These are phyloP conservation scores for Pterocles gutturalis DNA, from an alignment of 2,113 vertebrate genomes.

Conservation along the genomic window DNA sequence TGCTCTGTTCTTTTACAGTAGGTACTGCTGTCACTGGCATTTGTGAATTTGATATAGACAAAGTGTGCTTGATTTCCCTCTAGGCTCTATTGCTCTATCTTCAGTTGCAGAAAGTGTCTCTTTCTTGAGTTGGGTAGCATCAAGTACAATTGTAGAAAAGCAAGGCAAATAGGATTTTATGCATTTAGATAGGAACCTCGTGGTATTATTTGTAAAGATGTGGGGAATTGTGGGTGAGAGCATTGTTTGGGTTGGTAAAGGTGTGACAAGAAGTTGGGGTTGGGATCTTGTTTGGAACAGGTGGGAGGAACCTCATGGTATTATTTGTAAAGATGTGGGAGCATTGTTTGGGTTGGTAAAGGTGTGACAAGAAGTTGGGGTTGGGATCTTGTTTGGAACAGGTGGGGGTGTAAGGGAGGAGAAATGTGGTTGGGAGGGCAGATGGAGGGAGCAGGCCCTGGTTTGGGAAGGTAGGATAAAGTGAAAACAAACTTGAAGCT, in stretches of 20 bases:
- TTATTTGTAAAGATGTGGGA: neutral
- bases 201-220: neutral
- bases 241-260: neutral
- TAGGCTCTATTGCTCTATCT: neutral
- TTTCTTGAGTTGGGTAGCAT: neutral
- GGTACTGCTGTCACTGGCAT: neutral
- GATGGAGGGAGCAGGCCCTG: neutral
- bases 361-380: neutral
- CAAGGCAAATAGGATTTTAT: neutral
- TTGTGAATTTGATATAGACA: neutral
- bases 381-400: neutral
- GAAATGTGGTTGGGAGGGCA: fast-evolving
- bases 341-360: neutral
- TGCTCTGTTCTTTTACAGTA: neutral
- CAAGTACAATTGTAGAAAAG: neutral
- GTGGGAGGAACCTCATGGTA: neutral
- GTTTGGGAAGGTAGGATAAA: neutral
- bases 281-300: neutral
- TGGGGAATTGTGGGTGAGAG: neutral
- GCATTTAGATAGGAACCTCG: neutral
- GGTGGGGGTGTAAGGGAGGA: neutral
- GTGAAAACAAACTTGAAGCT: neutral
- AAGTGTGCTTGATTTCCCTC: neutral
- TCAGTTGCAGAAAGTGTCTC: neutral
- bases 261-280: neutral